Percentiles rank a stretch among this genome's conserved stretches.
These are phyloP conservation scores for Brachymystax lenok DNA, from an alignment of 2,797 vertebrate species.

Conservation along the genomic window DNA sequence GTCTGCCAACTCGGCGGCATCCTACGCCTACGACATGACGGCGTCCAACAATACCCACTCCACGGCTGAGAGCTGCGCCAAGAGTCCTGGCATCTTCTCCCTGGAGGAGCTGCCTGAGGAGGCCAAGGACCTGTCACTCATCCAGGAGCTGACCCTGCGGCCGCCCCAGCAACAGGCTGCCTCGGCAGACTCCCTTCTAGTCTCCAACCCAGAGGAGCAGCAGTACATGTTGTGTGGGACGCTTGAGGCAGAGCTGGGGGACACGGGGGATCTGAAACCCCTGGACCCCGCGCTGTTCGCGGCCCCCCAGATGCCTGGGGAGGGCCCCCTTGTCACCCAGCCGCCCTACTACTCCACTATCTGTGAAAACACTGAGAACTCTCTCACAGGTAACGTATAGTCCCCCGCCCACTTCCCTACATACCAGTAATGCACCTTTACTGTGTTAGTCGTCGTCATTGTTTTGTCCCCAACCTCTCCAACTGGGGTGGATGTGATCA, in stretches of 20 bases:
- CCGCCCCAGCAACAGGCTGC: slow-evolving; percentile 6
- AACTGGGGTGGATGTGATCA: slow-evolving; percentile 54
- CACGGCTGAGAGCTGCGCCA: slow-evolving; percentile 76
- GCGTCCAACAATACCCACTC: slow-evolving; percentile 76
- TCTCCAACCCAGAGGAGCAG: slow-evolving; percentile 52
- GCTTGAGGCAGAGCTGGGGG: slow-evolving; percentile 34
- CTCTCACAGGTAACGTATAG: slow-evolving; percentile 84
- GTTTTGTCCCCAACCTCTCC: slow-evolving; percentile 60
- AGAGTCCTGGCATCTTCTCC: slow-evolving; percentile 79
- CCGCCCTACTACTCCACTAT: slow-evolving; percentile 76
- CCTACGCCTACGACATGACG: slow-evolving; percentile 75
- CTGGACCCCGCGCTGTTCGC: slow-evolving; percentile 26
- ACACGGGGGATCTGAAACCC: slow-evolving; percentile 27
- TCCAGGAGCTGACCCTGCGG: slow-evolving; percentile 46
- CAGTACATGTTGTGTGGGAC: slow-evolving; percentile 73
- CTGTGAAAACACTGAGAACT: slow-evolving; percentile 80
- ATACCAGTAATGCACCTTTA: slow-evolving; percentile 13
- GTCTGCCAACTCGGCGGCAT: slow-evolving; percentile 73
- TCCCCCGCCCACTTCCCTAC: slow-evolving; percentile 25
- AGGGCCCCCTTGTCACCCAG: slow-evolving; percentile 55
- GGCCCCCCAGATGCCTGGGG: slow-evolving; percentile 45
- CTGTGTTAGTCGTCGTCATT: slow-evolving; percentile 43
- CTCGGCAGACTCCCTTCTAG: slow-evolving; percentile 7
- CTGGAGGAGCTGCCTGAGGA: slow-evolving; percentile 77
- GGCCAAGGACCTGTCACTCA: slow-evolving; percentile 62